Conservation (phyloP, 2,797 vertebrate species). For the Neopelma chrysocephalum region DNA sequence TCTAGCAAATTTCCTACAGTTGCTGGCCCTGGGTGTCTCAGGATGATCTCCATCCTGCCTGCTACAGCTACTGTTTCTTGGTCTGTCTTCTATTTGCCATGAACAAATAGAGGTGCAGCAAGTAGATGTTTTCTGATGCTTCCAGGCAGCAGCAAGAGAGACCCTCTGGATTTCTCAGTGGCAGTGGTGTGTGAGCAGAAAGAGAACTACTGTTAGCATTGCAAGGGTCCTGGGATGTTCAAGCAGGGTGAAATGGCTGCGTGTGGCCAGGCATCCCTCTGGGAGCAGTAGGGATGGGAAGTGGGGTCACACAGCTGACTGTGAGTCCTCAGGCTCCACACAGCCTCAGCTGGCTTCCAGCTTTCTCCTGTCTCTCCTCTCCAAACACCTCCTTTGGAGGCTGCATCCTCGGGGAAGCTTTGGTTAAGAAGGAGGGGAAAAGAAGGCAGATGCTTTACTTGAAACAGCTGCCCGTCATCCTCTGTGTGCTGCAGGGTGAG, state of each 20-base stretch:
- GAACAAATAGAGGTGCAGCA: accelerated
- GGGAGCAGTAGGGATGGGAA: not conserved
- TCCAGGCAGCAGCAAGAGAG: not conserved
- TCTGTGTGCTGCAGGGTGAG: not conserved
- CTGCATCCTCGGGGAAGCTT: not conserved
- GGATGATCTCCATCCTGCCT: not conserved
- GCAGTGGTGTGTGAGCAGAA: not conserved
- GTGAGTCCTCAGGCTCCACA: accelerated
- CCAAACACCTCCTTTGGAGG: not conserved
- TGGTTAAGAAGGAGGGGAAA: not conserved
- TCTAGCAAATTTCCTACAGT: not conserved
- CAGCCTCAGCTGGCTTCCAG: not conserved
- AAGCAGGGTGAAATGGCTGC: not conserved
- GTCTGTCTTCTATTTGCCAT: accelerated
- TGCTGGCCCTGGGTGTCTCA: not conserved
- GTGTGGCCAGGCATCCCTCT: not conserved
- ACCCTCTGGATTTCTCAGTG: not conserved
- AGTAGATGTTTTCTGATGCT: not conserved
- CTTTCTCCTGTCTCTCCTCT: not conserved
- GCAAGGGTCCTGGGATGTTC: not conserved
- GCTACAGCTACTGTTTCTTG: not conserved
- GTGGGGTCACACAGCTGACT: accelerated
- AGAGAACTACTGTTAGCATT: not conserved
- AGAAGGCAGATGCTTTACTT: not conserved
- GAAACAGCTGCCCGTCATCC: not conserved